Conservation (phyloP, 2,888 invertebrate species). For the Dromius quadrimaculatus region DNA sequence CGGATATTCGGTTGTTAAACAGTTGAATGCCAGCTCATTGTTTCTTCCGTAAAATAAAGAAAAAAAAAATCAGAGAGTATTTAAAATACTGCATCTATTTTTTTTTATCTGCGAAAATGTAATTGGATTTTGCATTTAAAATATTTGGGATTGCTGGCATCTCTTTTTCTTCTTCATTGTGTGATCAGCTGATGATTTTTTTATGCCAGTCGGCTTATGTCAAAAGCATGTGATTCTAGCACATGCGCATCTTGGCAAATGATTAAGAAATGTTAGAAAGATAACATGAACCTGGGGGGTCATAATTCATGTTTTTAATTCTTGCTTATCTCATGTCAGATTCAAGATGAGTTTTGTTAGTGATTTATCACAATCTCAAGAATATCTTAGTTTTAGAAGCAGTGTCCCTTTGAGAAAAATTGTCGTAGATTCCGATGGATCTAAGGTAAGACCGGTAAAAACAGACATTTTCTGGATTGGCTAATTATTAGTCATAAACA, state of each 20-base stretch:
- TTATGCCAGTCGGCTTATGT: constrained; percentile 3
- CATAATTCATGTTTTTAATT: constrained; percentile 20
- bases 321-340: constrained; percentile 7
- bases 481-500: no score
- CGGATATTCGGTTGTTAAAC: no score
- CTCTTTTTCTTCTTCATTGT: neutral
- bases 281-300: constrained; percentile 17
- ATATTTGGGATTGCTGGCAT: neutral
- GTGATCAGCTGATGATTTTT: neutral
- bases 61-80: no score
- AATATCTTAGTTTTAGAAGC: constrained; percentile 84
- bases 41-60: no score
- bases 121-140: no score
- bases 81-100: no score
- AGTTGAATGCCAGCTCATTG: no score
- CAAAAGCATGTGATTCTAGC: constrained; percentile 41
- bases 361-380: constrained; percentile 80
- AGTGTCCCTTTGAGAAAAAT: constrained; percentile 81
- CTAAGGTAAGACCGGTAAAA: constrained; percentile 72
- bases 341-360: constrained; percentile 75
- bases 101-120: no score
- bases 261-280: constrained; percentile 28
- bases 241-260: constrained; percentile 10
- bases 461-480: no score
- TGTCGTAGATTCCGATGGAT: constrained; percentile 82